Base-by-base conservation (phyloP, 2,113 vertebrate species). In the Jaculus jaculus region DNA sequence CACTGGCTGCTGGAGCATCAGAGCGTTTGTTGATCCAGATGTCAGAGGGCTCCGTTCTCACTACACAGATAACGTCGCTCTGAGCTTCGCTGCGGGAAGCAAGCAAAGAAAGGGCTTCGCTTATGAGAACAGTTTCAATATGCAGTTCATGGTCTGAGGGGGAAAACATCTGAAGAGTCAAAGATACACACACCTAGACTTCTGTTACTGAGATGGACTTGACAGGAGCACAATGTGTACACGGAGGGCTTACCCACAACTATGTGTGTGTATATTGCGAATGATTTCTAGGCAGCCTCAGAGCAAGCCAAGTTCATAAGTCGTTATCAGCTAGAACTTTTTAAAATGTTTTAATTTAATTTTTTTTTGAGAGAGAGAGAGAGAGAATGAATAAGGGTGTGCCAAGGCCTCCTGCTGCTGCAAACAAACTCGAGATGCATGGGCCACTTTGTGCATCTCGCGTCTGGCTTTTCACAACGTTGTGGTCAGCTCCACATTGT, bases 41-140 rank as follows among this genome's bases (percentile, higher is more conserved):
- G 92, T 93, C 91, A 84, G 54, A 90, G 42, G 15, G 32, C 26
- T 60, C 87, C 47, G 4, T 32, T 15, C 65, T 73, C 68, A 47
- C 65, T 16, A 24, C 61, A 81, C 73, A 91, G 89, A 75, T 32
- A 90, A 68, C 86, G 93, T 79, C 72, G 81, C 39, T 60, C 39
- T 60, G 51, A 58, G 89, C 47, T 30, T 26, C 72, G 61, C 15
- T 58, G 61, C 26, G 1, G 20, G 34, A 75, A 24, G 10, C 34
- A 91, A 18, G 60, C 28, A 75, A 81, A 89, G 32, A 89, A 71
- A 54, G 17, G 54, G 32, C 58, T 89, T 60, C 78, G 77, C 68
- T 91, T 58, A 0, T 42, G 69, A 94, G 58, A 73, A 82, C 1
- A 82, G 13, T 85, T 85, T 91, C 15, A 23, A 81, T 23, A 60